Base-by-base conservation (phyloP, 2,113 vertebrate species). In the Amblyornis subalaris region DNA sequence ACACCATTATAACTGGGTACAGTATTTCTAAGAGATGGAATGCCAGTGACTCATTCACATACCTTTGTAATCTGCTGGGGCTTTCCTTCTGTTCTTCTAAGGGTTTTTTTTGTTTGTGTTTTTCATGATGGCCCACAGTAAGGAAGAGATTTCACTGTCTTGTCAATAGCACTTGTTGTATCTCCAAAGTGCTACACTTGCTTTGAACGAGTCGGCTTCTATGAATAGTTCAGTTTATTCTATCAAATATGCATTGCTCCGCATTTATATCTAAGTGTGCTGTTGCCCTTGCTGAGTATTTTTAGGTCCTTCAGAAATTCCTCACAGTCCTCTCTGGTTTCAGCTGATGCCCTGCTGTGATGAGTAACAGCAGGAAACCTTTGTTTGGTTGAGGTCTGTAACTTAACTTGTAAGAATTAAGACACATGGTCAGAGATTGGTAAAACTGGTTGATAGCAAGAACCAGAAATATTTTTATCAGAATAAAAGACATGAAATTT, bases 221-320 rank as follows among this genome's bases (percentile, higher is more conserved):
- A 71, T 65, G 90, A 93, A 95, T 93, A 94, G 92, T 92, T 96
- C 54, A 90, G 91, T 93, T 95, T 92, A 93, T 93, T 95, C 42
- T 93, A 90, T 96, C 85, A 89, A 98, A 77, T 92, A 85, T 66
- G 45, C 86, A 78, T 87, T 84, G 72, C 85, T 94, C 85, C 71
- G 40, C n/a, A 60, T 89, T 96, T 95, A 95, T 95, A 93, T 96
- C 76, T 70, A 90, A 96, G 88, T 91, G 55, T 95, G 91, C 87
- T 88, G 4, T 29, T 95, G 72, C 84, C 84, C 88, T 96, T 96
- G 95, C 42, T 11, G 82, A 53, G 33, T 96, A 95, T 97, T 96
- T 97, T 94, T 97, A 94, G 93, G 44, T 66, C 90, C 89, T 94
- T 96, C 85, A 71, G 79, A 83, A 96, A 95, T 97, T 94, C 92